Conservation (phyloP, 2,888 invertebrate species). For the Anthoptus insignis region DNA sequence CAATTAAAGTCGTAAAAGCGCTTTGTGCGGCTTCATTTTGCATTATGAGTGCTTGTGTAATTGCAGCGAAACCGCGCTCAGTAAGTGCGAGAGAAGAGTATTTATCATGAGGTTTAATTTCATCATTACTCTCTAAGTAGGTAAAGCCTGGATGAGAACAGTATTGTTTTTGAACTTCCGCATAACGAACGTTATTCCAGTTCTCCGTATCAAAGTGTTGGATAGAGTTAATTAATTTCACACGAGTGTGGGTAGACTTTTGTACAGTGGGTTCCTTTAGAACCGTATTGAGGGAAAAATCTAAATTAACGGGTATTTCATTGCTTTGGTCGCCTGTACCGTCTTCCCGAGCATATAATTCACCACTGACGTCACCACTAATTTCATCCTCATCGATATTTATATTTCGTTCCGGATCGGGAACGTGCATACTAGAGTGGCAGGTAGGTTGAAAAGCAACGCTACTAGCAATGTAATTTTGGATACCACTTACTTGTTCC, state of each 20-base stretch:
- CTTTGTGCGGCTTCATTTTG: neutral
- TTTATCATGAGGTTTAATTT: slow-evolving; percentile 4
- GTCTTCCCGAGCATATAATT: neutral
- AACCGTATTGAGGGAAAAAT: neutral
- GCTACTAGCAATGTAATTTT: slow-evolving; percentile 9
- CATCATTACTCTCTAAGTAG: neutral
- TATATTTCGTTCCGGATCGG: neutral
- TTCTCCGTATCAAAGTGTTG: neutral
- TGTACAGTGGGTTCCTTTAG: neutral
- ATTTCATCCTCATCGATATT: neutral
- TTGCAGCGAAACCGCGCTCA: neutral
- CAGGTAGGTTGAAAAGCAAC: slow-evolving; percentile 10
- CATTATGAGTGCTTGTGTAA: neutral
- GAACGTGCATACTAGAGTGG: neutral
- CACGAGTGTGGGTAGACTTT: neutral
- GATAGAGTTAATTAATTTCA: neutral
- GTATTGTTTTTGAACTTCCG: neutral
- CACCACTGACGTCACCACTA: neutral
- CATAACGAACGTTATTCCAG: neutral
- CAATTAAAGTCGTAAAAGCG: neutral
- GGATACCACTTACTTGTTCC: slow-evolving; percentile 15
- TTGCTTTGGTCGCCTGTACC: neutral
- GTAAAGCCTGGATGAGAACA: neutral
- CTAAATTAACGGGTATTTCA: neutral
- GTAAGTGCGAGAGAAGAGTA: neutral